These are phyloP conservation scores for Amazona guildingii DNA, from an alignment of 2,113 vertebrate species.

Conservation along the genomic window DNA sequence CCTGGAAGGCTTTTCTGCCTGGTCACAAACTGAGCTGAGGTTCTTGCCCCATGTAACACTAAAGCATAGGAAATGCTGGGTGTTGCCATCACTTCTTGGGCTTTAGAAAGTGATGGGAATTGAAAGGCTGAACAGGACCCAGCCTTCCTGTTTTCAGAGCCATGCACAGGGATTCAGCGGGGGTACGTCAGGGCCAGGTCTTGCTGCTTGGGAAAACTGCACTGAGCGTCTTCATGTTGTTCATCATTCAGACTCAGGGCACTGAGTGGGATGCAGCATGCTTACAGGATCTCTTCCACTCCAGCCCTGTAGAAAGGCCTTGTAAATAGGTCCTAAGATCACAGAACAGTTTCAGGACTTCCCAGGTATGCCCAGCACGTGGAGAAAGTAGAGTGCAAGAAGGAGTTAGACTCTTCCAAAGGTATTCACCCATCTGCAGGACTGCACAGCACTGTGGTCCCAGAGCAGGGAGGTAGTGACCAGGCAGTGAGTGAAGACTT, in stretches of 20 bases:
- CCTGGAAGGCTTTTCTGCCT: background rate
- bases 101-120: background rate
- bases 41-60: background rate
- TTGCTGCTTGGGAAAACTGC: background rate
- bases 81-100: background rate
- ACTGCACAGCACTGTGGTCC: background rate
- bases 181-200: background rate
- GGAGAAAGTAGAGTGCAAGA: background rate
- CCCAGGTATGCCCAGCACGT: accelerated
- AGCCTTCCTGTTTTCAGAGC: background rate
- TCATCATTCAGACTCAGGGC: background rate
- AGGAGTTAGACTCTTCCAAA: background rate
- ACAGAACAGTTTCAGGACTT: background rate
- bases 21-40: background rate
- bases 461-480: background rate
- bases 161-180: background rate
- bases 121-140: background rate
- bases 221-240: background rate
- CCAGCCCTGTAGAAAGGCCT: background rate
- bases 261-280: background rate
- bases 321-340: background rate
- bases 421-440: background rate
- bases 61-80: too few relatives aligned
- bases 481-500: background rate
- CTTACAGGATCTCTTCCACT: background rate